phyloP scores from a whole-genome alignment of 1,140 invertebrate species.

The Caenorhabditis briggsae region DNA sequence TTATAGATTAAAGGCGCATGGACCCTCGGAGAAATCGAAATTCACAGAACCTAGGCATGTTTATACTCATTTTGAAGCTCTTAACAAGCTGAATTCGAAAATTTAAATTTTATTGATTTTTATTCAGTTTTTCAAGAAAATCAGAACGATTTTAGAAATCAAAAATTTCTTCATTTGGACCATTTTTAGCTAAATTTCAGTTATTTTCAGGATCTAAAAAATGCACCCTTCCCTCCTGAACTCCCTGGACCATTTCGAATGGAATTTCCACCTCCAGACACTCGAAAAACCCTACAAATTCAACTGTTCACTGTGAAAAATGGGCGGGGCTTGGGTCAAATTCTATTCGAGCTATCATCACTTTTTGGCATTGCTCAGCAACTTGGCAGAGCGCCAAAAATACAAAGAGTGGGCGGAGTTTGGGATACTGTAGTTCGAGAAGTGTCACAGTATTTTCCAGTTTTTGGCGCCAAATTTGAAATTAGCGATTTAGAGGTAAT shows the following conservation, averaged over 20 bases:
- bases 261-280: not conserved
- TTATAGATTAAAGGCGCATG: no score
- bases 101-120: no score
- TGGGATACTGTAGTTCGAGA: not conserved
- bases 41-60: no score
- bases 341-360: not conserved
- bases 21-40: no score
- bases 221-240: not conserved
- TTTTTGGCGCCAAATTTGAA: not conserved
- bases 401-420: not conserved
- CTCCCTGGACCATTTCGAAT: not conserved
- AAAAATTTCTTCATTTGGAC: no score
- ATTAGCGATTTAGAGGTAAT: not conserved
- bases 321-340: not conserved
- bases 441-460: not conserved
- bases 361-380: slow-evolving; percentile 8
- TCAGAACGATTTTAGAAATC: no score
- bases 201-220: not conserved
- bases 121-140: no score
- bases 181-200: not conserved
- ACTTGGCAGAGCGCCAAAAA: slow-evolving; percentile 16
- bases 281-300: not conserved
- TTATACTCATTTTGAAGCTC: no score
- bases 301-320: not conserved
- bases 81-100: no score